These are phyloP conservation scores for Laticauda colubrina DNA, from an alignment of 2,113 vertebrate species.

Conservation along the genomic window DNA sequence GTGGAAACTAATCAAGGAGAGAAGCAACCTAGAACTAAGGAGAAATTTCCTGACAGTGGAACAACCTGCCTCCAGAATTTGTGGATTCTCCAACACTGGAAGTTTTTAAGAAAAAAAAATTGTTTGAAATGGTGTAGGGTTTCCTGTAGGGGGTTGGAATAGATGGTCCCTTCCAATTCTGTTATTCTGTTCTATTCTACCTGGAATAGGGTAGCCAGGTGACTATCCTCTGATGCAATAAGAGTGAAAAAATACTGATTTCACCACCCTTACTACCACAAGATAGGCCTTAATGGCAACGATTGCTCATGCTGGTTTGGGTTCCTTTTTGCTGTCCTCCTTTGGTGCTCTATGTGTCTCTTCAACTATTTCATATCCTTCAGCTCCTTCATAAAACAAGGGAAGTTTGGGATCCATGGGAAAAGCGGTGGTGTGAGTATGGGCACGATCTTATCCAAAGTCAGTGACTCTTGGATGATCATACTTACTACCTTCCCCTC, in stretches of 20 bases:
- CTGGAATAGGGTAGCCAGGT: no score
- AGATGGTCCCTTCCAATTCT: no score
- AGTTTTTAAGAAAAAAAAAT: no score
- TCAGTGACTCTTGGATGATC: neutral
- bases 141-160: no score
- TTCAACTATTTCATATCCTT: neutral
- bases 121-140: no score
- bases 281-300: neutral
- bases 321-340: neutral
- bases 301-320: neutral
- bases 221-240: no score
- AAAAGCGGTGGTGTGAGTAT: neutral
- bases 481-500: neutral
- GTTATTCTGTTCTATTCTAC: no score
- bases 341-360: neutral
- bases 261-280: neutral
- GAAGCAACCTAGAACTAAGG: no score
- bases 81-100: no score
- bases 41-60: no score
- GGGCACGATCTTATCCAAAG: neutral
- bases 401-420: neutral
- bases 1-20: no score
- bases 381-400: neutral
- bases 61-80: no score
- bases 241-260: neutral